Evolutionary conservation across 2,113 vertebrate genomes (phyloP).

Genomic region (Chionodraco myersi): DNA sequence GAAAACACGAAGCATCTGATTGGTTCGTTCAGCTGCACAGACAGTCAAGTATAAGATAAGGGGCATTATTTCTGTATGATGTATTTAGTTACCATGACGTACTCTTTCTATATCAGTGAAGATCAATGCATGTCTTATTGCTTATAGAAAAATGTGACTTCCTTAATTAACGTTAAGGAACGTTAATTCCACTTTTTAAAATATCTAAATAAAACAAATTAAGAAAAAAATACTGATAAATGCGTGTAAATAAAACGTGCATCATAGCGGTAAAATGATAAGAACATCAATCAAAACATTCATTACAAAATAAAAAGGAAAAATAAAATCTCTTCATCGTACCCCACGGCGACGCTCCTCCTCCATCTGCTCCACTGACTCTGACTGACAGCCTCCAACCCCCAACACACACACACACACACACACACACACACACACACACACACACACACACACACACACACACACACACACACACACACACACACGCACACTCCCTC

Average conservation of each 20-base stretch:
- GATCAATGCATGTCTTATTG: neutral
- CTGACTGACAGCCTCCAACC: slow-evolving; percentile 68
- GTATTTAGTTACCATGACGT: neutral
- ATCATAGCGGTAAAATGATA: too few relatives aligned
- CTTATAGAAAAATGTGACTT: neutral
- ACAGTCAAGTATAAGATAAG: neutral
- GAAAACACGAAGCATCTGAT: neutral
- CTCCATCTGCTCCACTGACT: slow-evolving; percentile 56
- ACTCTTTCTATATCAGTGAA: neutral
- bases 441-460: slow-evolving; percentile 52
- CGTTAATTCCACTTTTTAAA: neutral
- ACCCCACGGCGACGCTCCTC: slow-evolving; percentile 58
- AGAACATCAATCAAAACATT: neutral
- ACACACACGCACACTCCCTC: slow-evolving; percentile 47
- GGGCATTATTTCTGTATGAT: neutral
- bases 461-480: slow-evolving; percentile 32
- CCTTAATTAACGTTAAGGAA: too few relatives aligned
- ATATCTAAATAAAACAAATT: neutral
- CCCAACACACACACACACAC: slow-evolving; percentile 17
- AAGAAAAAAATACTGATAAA: neutral
- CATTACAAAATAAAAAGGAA: neutral
- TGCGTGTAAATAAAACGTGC: too few relatives aligned
- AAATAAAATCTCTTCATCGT: slow-evolving; percentile 15
- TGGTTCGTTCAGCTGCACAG: neutral
- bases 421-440: slow-evolving; percentile 17